These are phyloP conservation scores for Dufourea novaeangliae DNA, from an alignment of 1,140 invertebrate genomes.

Conservation along the genomic window DNA sequence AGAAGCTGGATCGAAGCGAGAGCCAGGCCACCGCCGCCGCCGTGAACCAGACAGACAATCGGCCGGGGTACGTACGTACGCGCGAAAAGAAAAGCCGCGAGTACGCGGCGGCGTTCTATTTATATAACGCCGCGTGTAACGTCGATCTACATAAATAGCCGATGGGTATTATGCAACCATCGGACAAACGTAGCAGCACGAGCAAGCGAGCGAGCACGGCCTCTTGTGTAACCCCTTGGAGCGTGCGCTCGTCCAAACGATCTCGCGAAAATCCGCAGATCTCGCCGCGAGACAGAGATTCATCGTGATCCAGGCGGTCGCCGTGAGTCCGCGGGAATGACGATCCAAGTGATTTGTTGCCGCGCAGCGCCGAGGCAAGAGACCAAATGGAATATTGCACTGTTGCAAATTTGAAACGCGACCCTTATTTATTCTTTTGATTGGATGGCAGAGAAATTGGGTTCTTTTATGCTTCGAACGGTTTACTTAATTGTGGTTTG, in stretches of 20 bases:
- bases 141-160: conserved; percentile 56
- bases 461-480: too few species aligned
- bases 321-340: conserved; percentile 13
- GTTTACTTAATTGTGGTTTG: too few species aligned
- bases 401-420: too few species aligned
- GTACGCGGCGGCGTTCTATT: conserved; percentile 42
- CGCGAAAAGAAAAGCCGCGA: conserved; percentile 42
- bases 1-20: conserved; percentile 14
- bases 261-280: conserved; percentile 6
- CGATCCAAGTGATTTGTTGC: conserved; percentile 23
- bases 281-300: neutral
- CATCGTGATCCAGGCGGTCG: conserved; percentile 10
- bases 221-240: conserved; percentile 12
- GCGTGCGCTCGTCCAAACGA: neutral
- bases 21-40: neutral
- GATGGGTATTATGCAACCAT: conserved; percentile 49
- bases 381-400: too few species aligned
- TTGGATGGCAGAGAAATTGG: too few species aligned
- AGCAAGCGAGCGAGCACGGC: neutral
- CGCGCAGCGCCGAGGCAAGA: conserved; percentile 5
- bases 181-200: neutral
- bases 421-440: too few species aligned
- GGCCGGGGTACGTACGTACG: conserved; percentile 16
- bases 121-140: conserved; percentile 55
- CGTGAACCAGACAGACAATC: conserved; percentile 39